Evolutionary conservation across 2,888 invertebrate genomes (phyloP), one percentile per base, ranked within the genome.

Genomic region (Chrysopilus asiliformis): DNA sequence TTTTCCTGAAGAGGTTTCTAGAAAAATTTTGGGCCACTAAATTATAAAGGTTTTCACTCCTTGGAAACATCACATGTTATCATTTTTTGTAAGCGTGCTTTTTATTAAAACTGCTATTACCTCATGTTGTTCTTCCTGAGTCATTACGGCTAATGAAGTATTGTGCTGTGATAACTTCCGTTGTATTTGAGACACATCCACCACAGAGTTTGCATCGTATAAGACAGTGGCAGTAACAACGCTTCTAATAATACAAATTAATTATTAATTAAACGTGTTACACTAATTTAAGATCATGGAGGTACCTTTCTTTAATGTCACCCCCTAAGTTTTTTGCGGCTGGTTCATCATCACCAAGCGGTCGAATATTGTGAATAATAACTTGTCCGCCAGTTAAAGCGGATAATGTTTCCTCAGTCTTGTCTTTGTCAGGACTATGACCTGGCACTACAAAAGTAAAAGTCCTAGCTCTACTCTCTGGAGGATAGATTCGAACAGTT

Each of bases 401-500:
- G 41, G 76, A 76, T 19, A 89, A 64, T 25, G 82, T 77, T 51
- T 79, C 76, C 55, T 83, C 81, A 12, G 84, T 71, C 49, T 77
- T 76, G 37, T 66, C 66, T 45, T 74, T 74, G 58, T 87, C 79
- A 7, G 79, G 79, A 56, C 80, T 76, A 35, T 70, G 70, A 31
- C 82, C 83, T 4, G 85, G 81, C 25, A 89, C 78, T 40, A 89
- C 76, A 57, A 89, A 89, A 13, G 79, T 74, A 64, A 89, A 79
- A 24, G 78, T 78, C 39, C 81, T 69, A 6, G 79, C 77, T 41
- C 76, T 74, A 46, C 76, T 76, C 50, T 77, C 87, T 44, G 81
- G 79, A 34, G 82, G 82, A 61, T 79, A 81, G 39, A 89, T 70
- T 49, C 79, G 74, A 5, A 91, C 76, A 39, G 73, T 72, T 10